Evolutionary conservation across 1,140 invertebrate species (phyloP).

Genomic region (Phymorhynchus buccinoides): DNA sequence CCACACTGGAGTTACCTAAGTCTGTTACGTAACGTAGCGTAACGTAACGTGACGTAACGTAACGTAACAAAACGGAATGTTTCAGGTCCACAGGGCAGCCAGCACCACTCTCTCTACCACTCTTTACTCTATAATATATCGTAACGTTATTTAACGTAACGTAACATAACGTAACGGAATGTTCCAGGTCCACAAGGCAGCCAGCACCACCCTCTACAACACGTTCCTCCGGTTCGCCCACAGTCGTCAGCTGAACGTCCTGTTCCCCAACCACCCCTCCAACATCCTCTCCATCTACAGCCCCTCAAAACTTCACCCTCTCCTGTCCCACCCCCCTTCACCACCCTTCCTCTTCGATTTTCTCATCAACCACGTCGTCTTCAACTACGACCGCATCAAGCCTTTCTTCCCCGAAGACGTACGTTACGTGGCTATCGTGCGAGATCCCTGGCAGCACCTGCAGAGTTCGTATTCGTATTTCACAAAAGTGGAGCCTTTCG

Average conservation of each 20-base stretch:
- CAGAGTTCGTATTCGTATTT: slow-evolving; percentile 55
- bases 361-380: slow-evolving; percentile 58
- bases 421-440: slow-evolving; percentile 58
- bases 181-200: slow-evolving; percentile 73
- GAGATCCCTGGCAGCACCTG: slow-evolving; percentile 61
- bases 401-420: slow-evolving; percentile 54
- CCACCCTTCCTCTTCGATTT: slow-evolving; percentile 49
- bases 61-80: too few relatives aligned
- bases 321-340: slow-evolving; percentile 19
- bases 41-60: too few relatives aligned
- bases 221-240: slow-evolving; percentile 75
- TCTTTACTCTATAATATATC: too few relatives aligned
- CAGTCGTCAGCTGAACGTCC: slow-evolving; percentile 74
- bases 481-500: slow-evolving; percentile 34
- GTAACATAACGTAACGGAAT: too few relatives aligned
- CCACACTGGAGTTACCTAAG: too few relatives aligned
- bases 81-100: too few relatives aligned
- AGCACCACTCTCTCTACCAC: too few relatives aligned
- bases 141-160: too few relatives aligned
- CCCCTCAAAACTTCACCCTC: too few relatives aligned
- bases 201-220: slow-evolving; percentile 75
- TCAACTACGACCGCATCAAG: slow-evolving; percentile 47
- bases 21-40: too few relatives aligned
- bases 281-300: slow-evolving; percentile 32
- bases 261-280: slow-evolving; percentile 65